Percentiles rank a stretch among this genome's conserved stretches.
Evolutionary conservation across 2,888 invertebrate species (phyloP).

Genomic region (Troides aeacus): DNA sequence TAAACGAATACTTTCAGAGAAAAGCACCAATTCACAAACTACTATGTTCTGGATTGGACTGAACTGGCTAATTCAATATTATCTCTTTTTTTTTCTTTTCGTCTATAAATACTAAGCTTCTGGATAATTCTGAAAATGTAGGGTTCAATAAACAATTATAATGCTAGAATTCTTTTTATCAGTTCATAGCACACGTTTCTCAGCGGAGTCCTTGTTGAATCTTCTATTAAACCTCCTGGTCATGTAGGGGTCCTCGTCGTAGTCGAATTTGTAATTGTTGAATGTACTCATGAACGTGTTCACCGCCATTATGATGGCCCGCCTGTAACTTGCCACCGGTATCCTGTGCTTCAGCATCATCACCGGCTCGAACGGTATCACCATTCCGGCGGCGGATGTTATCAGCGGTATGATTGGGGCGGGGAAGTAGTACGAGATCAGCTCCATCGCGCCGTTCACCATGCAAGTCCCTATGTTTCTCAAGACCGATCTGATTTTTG

Average conservation of each 20-base stretch:
- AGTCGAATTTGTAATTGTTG: constrained; percentile 55
- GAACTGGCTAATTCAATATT: no score
- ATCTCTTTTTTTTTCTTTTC: no score
- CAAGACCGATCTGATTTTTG: constrained; percentile 57
- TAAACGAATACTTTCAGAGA: no score
- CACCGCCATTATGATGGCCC: constrained; percentile 63
- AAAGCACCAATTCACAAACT: no score
- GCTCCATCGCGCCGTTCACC: constrained; percentile 69
- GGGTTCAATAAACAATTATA: no score
- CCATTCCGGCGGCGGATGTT: constrained; percentile 64
- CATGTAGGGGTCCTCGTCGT: constrained; percentile 65
- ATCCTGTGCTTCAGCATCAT: constrained; percentile 60
- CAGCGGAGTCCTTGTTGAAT: constrained; percentile 44
- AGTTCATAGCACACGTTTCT: constrained; percentile 23
- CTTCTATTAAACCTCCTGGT: constrained; percentile 63
- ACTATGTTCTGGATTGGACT: no score
- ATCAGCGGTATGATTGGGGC: constrained; percentile 66
- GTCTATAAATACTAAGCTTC: no score
- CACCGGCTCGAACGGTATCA: constrained; percentile 71
- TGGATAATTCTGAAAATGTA: no score
- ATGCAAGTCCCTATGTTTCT: constrained; percentile 65
- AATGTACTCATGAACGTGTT: constrained; percentile 62
- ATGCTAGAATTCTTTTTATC: not conserved
- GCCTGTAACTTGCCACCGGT: constrained; percentile 67
- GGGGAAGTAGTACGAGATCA: constrained; percentile 61